phyloP scores from a whole-genome alignment of 1,140 invertebrate species.

The Halyomorpha halys region DNA sequence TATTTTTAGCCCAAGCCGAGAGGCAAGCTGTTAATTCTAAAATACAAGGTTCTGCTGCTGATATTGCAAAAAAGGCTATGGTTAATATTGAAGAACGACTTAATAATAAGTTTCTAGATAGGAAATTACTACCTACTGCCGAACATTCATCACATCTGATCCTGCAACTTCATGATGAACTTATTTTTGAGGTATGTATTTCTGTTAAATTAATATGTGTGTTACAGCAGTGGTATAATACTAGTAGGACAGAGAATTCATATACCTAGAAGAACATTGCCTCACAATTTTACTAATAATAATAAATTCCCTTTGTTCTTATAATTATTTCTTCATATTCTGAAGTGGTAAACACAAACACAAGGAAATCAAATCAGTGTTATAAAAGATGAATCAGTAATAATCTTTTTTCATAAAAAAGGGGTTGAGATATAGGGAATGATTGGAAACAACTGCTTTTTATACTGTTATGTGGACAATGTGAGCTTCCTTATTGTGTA shows the following conservation, averaged over 20 bases:
- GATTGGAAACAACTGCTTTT: too few species aligned
- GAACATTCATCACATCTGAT: constrained; percentile 48
- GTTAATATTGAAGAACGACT: constrained; percentile 56
- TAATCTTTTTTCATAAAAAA: background rate
- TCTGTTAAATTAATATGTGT: constrained; percentile 14
- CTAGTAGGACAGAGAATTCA: too few species aligned
- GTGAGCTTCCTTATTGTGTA: background rate
- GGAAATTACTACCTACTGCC: background rate
- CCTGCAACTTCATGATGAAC: constrained; percentile 90
- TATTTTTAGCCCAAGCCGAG: constrained; percentile 65
- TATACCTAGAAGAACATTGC: too few species aligned
- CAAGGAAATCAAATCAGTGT: too few species aligned
- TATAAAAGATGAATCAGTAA: too few species aligned
- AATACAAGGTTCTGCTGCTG: constrained; percentile 91
- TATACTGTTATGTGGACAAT: background rate
- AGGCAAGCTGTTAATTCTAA: constrained; percentile 90
- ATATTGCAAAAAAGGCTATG: constrained; percentile 88
- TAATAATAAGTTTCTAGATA: constrained; percentile 30
- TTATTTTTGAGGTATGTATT: constrained; percentile 76
- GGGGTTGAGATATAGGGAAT: background rate
- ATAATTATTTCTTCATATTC: too few species aligned
- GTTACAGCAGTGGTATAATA: too few species aligned
- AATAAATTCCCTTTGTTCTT: too few species aligned
- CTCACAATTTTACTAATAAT: too few species aligned
- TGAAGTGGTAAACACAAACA: too few species aligned